These are phyloP conservation scores for Lytechinus variegatus DNA, from an alignment of 35 echinoderm and acorn worm genomes.

Conservation along the genomic window DNA sequence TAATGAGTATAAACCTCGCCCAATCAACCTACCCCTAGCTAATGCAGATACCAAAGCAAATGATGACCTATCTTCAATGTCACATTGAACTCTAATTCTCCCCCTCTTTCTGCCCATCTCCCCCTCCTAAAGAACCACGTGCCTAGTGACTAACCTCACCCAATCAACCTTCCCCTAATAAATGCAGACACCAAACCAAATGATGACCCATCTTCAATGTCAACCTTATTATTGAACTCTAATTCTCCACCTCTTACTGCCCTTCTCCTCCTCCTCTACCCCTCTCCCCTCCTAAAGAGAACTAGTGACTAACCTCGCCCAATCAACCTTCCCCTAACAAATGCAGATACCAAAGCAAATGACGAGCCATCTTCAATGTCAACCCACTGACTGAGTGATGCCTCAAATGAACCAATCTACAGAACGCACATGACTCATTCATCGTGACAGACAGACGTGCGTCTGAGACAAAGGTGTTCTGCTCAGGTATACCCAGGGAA, in stretches of 20 bases:
- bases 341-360: slow-evolving; percentile 2
- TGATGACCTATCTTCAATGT: not conserved
- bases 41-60: not conserved
- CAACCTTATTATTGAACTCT: not conserved
- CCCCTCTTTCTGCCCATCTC: too few species aligned
- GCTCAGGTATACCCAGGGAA: too few species aligned
- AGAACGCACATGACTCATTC: not conserved
- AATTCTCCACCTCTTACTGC: not conserved
- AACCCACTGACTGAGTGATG: not conserved
- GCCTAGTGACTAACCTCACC: not conserved
- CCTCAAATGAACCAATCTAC: not conserved
- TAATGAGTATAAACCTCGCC: not conserved
- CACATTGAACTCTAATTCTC: not conserved
- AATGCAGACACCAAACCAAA: not conserved
- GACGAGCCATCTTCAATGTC: slow-evolving; percentile 1
- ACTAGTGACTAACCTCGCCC: not conserved
- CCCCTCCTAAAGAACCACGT: too few species aligned
- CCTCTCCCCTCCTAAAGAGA: not conserved
- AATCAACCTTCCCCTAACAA: not conserved
- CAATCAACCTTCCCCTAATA: not conserved
- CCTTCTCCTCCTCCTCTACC: not conserved
- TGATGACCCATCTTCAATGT: not conserved
- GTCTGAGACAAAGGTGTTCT: not conserved
- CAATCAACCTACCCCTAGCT: not conserved
- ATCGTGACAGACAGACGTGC: not conserved